A percentile compares a stretch with the other conserved stretches of the same genome.
phyloP scores from a whole-genome alignment of 2,888 invertebrate species.

The Heliconius charithonia region DNA sequence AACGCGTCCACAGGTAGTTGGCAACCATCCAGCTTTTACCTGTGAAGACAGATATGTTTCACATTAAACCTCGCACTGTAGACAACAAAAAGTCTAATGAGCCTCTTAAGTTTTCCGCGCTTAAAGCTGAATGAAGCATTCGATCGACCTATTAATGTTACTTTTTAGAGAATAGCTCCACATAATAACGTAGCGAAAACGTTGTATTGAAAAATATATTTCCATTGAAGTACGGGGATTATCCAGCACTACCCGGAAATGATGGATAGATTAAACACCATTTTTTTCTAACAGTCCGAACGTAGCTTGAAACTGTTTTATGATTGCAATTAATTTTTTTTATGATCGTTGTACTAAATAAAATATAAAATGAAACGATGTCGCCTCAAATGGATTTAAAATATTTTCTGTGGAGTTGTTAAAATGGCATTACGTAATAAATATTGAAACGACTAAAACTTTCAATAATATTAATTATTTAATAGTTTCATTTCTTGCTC shows the following conservation, averaged over 20 bases:
- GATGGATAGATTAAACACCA: slow-evolving; percentile 79
- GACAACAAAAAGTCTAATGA: slow-evolving; percentile 67
- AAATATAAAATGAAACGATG: slow-evolving; percentile 10
- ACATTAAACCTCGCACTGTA: slow-evolving; percentile 61
- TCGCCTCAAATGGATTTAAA: slow-evolving; percentile 11
- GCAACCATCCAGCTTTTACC: slow-evolving; percentile 72
- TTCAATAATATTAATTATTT: neutral
- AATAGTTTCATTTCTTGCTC: no score
- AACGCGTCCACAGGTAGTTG: slow-evolving; percentile 80
- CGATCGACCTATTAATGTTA: slow-evolving; percentile 41
- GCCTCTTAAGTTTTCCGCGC: slow-evolving; percentile 49
- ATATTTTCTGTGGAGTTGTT: neutral
- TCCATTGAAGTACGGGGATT: neutral
- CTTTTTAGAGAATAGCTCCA: slow-evolving; percentile 42
- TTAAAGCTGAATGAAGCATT: slow-evolving; percentile 46
- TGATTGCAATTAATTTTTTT: slow-evolving; percentile 19
- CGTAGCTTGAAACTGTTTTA: slow-evolving; percentile 45
- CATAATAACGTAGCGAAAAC: slow-evolving; percentile 27
- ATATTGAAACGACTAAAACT: neutral
- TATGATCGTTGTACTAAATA: neutral
- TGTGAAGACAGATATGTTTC: slow-evolving; percentile 67
- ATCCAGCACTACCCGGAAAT: slow-evolving; percentile 78
- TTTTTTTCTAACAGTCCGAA: slow-evolving; percentile 74
- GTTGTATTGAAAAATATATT: slow-evolving; percentile 46
- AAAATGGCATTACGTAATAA: neutral